These are phyloP conservation scores for Parauchenoglanis punctatus DNA, from an alignment of 2,797 vertebrate species.

Conservation along the genomic window DNA sequence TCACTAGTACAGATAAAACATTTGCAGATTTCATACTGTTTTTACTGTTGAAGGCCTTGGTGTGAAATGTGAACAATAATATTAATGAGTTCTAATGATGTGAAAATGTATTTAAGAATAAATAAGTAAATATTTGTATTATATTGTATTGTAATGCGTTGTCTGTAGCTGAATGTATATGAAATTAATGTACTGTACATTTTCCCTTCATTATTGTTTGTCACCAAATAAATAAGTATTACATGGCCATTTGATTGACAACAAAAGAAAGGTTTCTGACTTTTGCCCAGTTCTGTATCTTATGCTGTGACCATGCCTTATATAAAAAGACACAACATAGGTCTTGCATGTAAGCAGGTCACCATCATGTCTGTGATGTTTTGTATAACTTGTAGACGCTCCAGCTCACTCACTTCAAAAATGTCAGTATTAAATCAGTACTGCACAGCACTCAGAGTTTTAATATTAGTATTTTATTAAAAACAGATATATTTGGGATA, in stretches of 20 bases:
- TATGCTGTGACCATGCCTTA: not conserved
- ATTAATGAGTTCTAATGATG: too few species aligned
- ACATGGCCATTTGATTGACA: not conserved
- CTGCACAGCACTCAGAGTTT: not conserved
- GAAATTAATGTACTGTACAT: not conserved
- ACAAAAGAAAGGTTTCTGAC: not conserved
- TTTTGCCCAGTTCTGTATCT: not conserved
- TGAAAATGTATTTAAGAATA: too few species aligned
- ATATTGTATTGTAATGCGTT: too few species aligned
- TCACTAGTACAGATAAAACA: too few species aligned
- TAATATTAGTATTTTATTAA: not conserved
- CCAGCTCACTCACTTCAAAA: not conserved
- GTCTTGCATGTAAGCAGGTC: not conserved
- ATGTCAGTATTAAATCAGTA: not conserved
- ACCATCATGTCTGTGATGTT: not conserved
- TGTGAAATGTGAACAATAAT: too few species aligned
- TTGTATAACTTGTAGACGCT: not conserved
- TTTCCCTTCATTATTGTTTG: not conserved
- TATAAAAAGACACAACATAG: not conserved
- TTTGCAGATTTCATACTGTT: too few species aligned
- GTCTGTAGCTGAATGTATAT: not conserved
- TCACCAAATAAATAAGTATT: not conserved
- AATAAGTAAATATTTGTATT: too few species aligned
- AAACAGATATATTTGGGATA: not conserved
- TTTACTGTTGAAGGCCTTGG: too few species aligned